These are phyloP conservation scores for Drosophila lini DNA, from an alignment of 1,140 invertebrate species.

Conservation along the genomic window DNA sequence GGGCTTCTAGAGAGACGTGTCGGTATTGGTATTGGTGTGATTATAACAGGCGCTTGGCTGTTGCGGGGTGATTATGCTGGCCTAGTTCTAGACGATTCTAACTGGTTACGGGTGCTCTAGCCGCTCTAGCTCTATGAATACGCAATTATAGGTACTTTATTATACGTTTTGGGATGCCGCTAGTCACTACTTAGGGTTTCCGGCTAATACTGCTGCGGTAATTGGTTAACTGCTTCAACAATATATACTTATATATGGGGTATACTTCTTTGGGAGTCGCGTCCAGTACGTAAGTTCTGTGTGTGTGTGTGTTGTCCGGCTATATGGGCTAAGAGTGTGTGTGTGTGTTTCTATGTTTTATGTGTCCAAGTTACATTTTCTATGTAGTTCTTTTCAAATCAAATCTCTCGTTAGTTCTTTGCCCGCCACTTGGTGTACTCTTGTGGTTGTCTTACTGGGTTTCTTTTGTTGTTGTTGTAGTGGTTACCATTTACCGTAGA, in stretches of 20 bases:
- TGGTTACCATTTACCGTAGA: constrained; percentile 59
- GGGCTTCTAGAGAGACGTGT: constrained; percentile 36
- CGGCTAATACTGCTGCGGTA: constrained; percentile 41
- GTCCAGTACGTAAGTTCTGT: constrained; percentile 29
- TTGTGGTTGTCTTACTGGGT: constrained; percentile 31
- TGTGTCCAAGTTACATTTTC: constrained; percentile 36
- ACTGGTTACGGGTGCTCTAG: constrained; percentile 42
- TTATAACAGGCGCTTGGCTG: constrained; percentile 2
- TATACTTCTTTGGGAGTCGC: constrained; percentile 23
- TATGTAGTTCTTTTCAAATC: constrained; percentile 46
- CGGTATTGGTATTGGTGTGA: not conserved
- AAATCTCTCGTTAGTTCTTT: constrained; percentile 36
- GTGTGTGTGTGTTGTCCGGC: constrained; percentile 1
- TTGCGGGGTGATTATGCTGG: constrained; percentile 29
- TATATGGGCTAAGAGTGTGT: constrained; percentile 34
- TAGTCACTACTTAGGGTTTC: constrained; percentile 37
- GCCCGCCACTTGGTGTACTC: constrained; percentile 26
- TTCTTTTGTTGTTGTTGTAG: constrained; percentile 22
- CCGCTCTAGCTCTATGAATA: constrained; percentile 45
- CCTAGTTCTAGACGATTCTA: constrained; percentile 43
- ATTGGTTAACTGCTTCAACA: constrained; percentile 52
- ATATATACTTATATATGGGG: constrained; percentile 20
- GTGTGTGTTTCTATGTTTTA: constrained; percentile 1
- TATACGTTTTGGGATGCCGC: constrained; percentile 27
- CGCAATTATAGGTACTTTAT: constrained; percentile 18